Evolutionary conservation across 2,113 vertebrate species (phyloP), one percentile per base, ranked within the genome.

Genomic region (Deroptyus accipitrinus): DNA sequence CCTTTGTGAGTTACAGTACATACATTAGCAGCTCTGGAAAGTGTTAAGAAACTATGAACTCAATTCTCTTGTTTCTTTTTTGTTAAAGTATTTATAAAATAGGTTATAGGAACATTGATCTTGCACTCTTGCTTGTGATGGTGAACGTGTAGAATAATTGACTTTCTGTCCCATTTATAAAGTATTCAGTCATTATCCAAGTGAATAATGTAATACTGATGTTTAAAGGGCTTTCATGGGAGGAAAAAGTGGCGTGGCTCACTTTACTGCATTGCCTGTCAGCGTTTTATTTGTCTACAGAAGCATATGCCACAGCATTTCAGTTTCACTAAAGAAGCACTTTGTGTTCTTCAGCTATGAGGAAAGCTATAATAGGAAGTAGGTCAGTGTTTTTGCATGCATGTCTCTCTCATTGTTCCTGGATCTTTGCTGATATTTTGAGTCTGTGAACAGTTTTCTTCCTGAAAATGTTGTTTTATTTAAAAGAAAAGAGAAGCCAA

Each of bases 341-440:
- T 91, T 44, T 48, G 76, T 92, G 88, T 79, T 95, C 94, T 85
- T 91, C 81, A 87, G 90, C 77, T 55, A 54, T 57, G 90, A 88
- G 81, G 69, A 76, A 35, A 89, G 80, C 94, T 96, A 84, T 94
- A 96, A 92, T 92, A 59, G 91, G 95, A 96, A 96, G 81, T 96
- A 96, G 91, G 91, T 94, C 92, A 95, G 42, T 92, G 48, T 86
- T 89, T 95, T 88, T 95, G 90, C 88, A 92, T 86, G 70, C 25
- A 27, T 89, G 70, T 59, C 83, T 88, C 49, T 77, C 69, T 86
- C 9, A 3, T 85, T 81, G 79, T 89, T 95, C 83, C 90, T 95
- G 80, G 73, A 82, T 85, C 88, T 92, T 91, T 91, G 54, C 88
- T 94, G 80, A 28, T 90, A 54, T 88, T 88, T 79, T 70, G 35